Base-by-base conservation (phyloP, 2,888 invertebrate genomes). In the Caradrina clavipalpis region DNA sequence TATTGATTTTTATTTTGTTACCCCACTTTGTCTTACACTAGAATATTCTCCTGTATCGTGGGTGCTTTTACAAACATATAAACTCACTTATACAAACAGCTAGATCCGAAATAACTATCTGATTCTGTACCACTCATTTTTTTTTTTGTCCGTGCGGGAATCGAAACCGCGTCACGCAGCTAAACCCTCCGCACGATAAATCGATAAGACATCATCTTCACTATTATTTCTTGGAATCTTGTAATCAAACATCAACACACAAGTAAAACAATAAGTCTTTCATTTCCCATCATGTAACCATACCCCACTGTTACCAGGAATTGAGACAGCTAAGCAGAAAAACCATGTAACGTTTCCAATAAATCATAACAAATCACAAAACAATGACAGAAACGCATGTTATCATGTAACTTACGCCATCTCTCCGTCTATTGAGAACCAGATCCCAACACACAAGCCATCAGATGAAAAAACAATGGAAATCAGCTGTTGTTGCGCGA, bases 391-490 rank as follows among this genome's bases (percentile, higher is more conserved):
- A 61, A 61, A 59, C 22, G 15, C 26, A 68, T 49, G 22, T 53
- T 19, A 42, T 11, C 58, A 61, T 7, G 45, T 35, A 22, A 51
- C 31, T 81, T 77, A 64, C 77, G 76, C 49, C 76, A 81, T 53
- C 15, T 69, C 70, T 72, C 66, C 69, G 67, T 67, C 71, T 66
- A 62, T 79, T 79, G 70, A 73, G 64, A 82, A 74, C 64, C 62
- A 67, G 71, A 70, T 81, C 66, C 42, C 70, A 79, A 77, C 68
- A 55, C 54, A 22, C 53, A 26, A 47, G 55, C 17, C 47, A 51
- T 31, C 58, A 74, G 67, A 77, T 80, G 71, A 67, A 80, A 81
- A 82, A 78, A 82, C 82, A 82, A 82, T 82, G 65, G 78, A 78
- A 72, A 72, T 80, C 75, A 65, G 66, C 47, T 66, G 56, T 82